Evolutionary conservation across 2,888 invertebrate genomes (phyloP), one percentile per base, ranked within the genome.

Genomic region (Oxycera nigricornis): DNA sequence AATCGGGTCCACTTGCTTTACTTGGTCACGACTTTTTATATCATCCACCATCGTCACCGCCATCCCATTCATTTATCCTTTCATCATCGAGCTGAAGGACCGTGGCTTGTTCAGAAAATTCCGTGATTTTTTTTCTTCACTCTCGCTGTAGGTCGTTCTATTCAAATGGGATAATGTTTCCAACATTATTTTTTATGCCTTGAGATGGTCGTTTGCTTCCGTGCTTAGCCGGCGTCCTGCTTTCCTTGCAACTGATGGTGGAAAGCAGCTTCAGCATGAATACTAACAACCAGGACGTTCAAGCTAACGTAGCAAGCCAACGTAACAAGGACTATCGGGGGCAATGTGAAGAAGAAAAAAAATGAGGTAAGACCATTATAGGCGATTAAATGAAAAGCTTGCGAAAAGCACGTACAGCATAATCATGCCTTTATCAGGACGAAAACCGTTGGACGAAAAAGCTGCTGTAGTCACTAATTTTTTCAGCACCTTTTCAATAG

Each of bases 361-460:
- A 61, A 3, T 11, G 24, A 22, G 20, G 28, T 22, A 31, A 61
- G 31, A 31, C 61, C 61, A 61, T 61, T 61, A 61, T 61, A 68
- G 46, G 50, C 67, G 50, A 65, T 65, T 65, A 65, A 65, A 41
- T 65, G 65, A 65, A 65, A 65, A 65, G 67, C 65, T 65, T 65
- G 65, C 24, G 22, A 35, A 65, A 41, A 68, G 67, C 67, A 68
- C 67, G 67, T 68, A 68, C 61, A 7, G 46, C 11, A 46, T 46
- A n/a, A 46, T 46, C 46, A 46, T 11, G 17, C 46, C 46, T 46
- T 46, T n/a, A 46, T 17, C 46, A 7, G 14, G n/a, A 14, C 17
- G 46, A 46, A n/a, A n/a, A n/a, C n/a, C 28, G 57, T 28, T 57
- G 24, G n/a, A n/a, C 26, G 57, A 55, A 4, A 3, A 57, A 26